These are phyloP conservation scores for Xylocampa areola DNA, from an alignment of 2,888 invertebrate genomes.

Conservation along the genomic window DNA sequence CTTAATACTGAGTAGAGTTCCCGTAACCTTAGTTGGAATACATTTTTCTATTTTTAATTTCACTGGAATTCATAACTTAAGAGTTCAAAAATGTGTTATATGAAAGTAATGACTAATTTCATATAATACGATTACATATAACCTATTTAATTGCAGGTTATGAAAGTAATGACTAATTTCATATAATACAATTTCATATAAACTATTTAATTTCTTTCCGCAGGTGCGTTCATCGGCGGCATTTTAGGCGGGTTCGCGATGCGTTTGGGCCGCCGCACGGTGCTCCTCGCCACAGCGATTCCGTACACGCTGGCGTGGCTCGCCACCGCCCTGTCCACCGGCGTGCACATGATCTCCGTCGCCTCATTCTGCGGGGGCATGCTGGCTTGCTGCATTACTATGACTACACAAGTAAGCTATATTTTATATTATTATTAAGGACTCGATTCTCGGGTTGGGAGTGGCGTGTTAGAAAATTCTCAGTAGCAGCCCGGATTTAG, in stretches of 20 bases:
- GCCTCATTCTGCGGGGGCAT: constrained; percentile 95
- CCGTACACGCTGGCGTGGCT: constrained; percentile 95
- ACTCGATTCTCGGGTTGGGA: too few species aligned
- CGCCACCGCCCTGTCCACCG: constrained; percentile 93
- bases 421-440: not conserved
- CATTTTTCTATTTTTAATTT: too few species aligned
- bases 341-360: constrained; percentile 93
- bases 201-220: not conserved
- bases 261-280: constrained; percentile 92
- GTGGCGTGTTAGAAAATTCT: too few species aligned
- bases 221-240: constrained; percentile 95
- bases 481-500: too few species aligned
- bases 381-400: constrained; percentile 93
- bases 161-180: too few species aligned
- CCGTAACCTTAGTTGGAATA: too few species aligned
- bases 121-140: too few species aligned
- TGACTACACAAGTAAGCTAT: constrained; percentile 92
- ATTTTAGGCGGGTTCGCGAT: constrained; percentile 94
- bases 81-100: too few species aligned
- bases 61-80: too few species aligned
- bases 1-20: too few species aligned
- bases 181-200: not conserved
- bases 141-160: too few species aligned
- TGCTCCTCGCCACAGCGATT: constrained; percentile 92
- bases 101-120: too few species aligned